These are phyloP conservation scores for Sesamia nonagrioides DNA, from an alignment of 1,140 invertebrate species.

Conservation along the genomic window DNA sequence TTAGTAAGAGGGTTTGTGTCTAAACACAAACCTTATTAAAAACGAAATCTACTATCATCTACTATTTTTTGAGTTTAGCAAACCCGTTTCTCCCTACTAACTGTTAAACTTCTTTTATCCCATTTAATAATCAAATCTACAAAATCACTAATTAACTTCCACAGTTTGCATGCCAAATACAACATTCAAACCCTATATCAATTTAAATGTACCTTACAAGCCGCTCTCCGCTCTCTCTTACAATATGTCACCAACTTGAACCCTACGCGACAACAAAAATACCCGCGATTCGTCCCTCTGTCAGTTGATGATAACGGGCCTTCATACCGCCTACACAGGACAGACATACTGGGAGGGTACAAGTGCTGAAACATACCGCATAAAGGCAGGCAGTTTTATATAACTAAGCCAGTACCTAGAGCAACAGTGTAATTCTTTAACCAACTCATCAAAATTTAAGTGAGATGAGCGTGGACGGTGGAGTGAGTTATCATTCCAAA, in stretches of 20 bases:
- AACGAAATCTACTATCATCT: no score
- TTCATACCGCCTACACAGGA: constrained; percentile 1
- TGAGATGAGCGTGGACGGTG: no score
- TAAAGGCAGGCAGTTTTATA: neutral
- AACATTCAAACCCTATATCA: neutral
- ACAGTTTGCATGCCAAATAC: neutral
- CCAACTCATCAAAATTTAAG: no score
- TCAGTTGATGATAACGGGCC: constrained; percentile 22
- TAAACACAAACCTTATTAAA: no score
- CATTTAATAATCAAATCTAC: no score
- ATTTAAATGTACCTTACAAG: neutral
- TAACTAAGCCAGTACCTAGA: neutral
- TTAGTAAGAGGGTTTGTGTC: no score
- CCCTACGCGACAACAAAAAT: constrained; percentile 72
- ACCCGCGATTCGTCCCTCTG: constrained; percentile 64
- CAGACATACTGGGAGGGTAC: neutral
- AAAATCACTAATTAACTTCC: no score
- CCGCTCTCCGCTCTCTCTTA: neutral
- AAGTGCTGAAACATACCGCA: neutral
- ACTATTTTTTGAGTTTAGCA: no score
- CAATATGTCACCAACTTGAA: neutral
- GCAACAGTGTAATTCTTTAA: no score
- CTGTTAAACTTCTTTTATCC: no score
- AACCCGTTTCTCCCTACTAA: no score
- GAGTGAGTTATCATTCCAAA: no score